These are phyloP conservation scores for Alces alces DNA, from an alignment of 2,113 vertebrate genomes.

Conservation along the genomic window DNA sequence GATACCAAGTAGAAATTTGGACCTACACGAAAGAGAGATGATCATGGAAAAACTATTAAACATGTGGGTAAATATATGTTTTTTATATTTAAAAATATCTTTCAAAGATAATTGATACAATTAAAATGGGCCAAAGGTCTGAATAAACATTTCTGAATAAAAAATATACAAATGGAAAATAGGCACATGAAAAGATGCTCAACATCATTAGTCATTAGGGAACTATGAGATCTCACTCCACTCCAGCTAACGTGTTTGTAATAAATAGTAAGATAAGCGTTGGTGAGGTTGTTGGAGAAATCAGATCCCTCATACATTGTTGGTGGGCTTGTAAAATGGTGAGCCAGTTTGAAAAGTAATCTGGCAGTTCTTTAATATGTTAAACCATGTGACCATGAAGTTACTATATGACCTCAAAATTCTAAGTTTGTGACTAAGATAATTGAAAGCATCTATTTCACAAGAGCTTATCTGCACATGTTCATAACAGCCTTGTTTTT, in stretches of 20 bases:
- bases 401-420: not conserved
- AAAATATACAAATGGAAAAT: not conserved
- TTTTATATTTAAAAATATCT: not conserved
- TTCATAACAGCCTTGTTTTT: not conserved
- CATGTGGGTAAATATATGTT: not conserved
- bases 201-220: not conserved
- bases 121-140: not conserved
- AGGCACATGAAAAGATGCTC: not conserved
- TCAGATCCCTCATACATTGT: not conserved
- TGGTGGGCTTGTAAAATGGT: not conserved
- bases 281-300: not conserved
- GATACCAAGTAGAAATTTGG: not conserved
- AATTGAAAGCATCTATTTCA: not conserved
- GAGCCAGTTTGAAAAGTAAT: not conserved
- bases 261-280: not conserved
- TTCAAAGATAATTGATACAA: not conserved
- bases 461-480: not conserved
- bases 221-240: not conserved
- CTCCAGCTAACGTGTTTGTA: not conserved
- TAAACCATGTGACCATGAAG: not conserved
- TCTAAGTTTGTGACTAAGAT: not conserved
- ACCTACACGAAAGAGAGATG: not conserved
- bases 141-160: not conserved
- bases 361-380: not conserved
- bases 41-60: not conserved